Conservation (phyloP, 2,113 vertebrate species). For the Coracopsis vasa region DNA sequence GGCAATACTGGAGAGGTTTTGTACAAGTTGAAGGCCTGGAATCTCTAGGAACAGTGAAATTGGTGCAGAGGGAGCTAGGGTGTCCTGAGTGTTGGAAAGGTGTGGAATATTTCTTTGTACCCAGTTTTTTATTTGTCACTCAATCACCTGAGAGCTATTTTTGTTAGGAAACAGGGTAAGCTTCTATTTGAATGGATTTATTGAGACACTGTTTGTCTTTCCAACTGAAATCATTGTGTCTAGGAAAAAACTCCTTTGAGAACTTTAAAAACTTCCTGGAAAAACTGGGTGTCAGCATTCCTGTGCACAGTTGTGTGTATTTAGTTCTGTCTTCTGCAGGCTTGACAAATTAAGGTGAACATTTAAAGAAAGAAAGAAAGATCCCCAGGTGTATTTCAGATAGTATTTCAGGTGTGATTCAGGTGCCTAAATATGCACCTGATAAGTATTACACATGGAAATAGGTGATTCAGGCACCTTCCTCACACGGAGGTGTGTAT, state of each 20-base stretch:
- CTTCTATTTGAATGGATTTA: neutral
- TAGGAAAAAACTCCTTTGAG: neutral
- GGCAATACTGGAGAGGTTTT: neutral
- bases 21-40: neutral
- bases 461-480: neutral
- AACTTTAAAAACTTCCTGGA: neutral
- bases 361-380: neutral
- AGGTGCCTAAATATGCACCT: neutral
- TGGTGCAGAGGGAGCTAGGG: neutral
- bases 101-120: neutral
- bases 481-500: neutral
- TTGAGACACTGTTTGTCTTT: neutral
- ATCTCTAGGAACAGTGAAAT: neutral
- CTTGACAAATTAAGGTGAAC: neutral
- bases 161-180: neutral
- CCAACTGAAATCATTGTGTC: neutral
- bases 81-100: neutral
- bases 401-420: neutral
- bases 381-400: neutral
- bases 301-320: neutral
- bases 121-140: neutral
- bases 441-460: neutral
- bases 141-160: neutral
- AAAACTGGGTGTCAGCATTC: neutral
- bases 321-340: neutral